These are phyloP conservation scores for Mesoclemmys tuberculata DNA, from an alignment of 2,113 vertebrate genomes.

Conservation along the genomic window DNA sequence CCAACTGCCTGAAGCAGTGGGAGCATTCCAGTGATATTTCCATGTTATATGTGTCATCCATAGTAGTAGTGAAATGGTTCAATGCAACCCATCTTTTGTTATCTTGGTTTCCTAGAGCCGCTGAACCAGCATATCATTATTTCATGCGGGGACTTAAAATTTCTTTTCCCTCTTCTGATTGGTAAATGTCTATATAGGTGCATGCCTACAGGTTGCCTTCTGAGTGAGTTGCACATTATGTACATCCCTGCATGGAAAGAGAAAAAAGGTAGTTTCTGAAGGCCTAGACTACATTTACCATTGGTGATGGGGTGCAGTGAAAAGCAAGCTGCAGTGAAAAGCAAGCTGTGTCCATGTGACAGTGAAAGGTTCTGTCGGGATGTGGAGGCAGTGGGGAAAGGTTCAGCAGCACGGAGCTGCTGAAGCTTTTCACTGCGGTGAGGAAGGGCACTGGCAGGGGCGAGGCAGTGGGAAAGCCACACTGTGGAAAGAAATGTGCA, in stretches of 20 bases:
- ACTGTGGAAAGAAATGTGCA: not conserved
- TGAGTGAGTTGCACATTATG: not conserved
- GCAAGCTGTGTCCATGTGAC: not conserved
- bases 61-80: not conserved
- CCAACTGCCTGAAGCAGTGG: not conserved
- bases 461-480: no score
- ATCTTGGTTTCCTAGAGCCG: constrained; percentile 4
- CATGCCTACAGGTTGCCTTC: not conserved
- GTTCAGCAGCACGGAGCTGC: not conserved
- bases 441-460: not conserved
- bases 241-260: not conserved
- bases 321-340: rapidly evolving
- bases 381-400: not conserved
- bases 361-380: not conserved
- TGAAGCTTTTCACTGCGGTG: not conserved
- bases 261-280: not conserved
- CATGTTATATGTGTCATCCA: not conserved
- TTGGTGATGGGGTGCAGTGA: no score
- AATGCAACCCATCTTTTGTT: not conserved
- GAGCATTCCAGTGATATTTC: not conserved
- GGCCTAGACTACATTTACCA: not conserved
- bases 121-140: not conserved
- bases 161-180: not conserved
- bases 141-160: not conserved
- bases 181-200: not conserved